Evolutionary conservation across 2,888 invertebrate species (phyloP).

Genomic region (Pollenia angustigena): DNA sequence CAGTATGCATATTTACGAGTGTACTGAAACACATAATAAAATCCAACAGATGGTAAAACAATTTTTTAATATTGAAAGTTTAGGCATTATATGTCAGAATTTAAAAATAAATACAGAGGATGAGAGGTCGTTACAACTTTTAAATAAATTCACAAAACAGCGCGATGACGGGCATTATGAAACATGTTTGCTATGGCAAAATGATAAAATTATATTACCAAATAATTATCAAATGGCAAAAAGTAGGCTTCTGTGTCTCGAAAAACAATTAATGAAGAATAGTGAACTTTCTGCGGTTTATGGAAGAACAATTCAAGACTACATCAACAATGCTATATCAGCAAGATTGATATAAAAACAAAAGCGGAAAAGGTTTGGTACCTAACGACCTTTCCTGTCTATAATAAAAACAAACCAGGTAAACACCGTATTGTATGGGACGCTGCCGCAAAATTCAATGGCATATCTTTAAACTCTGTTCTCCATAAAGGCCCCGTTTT

Average conservation of each 20-base stretch:
- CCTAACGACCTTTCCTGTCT: constrained; percentile 75
- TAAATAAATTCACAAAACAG: constrained; percentile 36
- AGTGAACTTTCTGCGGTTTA: constrained; percentile 18
- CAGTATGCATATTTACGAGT: constrained; percentile 42
- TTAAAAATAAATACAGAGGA: constrained; percentile 24
- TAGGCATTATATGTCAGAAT: constrained; percentile 32
- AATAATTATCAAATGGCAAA: constrained; percentile 47
- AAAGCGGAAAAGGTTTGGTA: constrained; percentile 73
- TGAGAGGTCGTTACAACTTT: constrained; percentile 41
- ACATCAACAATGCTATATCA: constrained; percentile 70
- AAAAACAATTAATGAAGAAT: constrained; percentile 22
- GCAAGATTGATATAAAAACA: constrained; percentile 61
- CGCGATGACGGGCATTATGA: constrained; percentile 37
- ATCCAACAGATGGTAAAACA: constrained; percentile 17
- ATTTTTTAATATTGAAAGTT: constrained; percentile 39
- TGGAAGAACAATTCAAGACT: constrained; percentile 51
- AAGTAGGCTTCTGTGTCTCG: constrained; percentile 30
- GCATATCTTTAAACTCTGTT: no score
- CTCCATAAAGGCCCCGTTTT: no score
- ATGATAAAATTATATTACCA: no score
- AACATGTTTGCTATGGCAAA: background rate
- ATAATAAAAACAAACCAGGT: constrained; percentile 74
- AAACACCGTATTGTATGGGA: background rate
- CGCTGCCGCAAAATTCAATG: no score
- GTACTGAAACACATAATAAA: background rate